A percentile compares a stretch with the other conserved stretches of the same genome.
Evolutionary conservation across 64 coral and sea anemone genomes (phyloP).

Genomic region (Porites australiensis): DNA sequence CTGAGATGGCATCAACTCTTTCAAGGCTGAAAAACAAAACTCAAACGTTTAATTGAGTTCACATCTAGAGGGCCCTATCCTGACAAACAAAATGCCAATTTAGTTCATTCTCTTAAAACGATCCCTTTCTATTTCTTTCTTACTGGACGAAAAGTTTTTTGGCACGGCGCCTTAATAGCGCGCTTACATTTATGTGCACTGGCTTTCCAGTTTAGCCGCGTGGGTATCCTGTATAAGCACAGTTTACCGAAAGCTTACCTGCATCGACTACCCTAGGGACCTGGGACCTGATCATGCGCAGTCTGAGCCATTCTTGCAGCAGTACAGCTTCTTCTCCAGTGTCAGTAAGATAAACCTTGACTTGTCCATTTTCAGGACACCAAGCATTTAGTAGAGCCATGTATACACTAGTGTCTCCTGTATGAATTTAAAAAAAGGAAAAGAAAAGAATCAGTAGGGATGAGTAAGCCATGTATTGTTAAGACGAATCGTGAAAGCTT

Average conservation of each 20-base stretch:
- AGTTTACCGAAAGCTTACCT: constrained; percentile 16
- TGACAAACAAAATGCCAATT: not conserved
- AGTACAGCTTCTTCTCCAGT: constrained; percentile 92
- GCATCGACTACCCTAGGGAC: constrained; percentile 70
- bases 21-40: constrained; percentile 64
- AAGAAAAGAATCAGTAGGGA: not conserved
- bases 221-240: not conserved
- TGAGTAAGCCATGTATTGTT: not conserved
- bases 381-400: constrained; percentile 71
- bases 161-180: too few relatives aligned
- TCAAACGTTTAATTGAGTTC: not conserved
- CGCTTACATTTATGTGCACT: too few relatives aligned
- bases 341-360: constrained; percentile 88
- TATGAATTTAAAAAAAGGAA: not conserved
- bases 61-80: not conserved
- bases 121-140: too few relatives aligned
- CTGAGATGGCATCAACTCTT: constrained; percentile 82
- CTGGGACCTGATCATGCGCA: constrained; percentile 91
- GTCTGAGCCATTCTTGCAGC: constrained; percentile 91
- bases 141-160: too few relatives aligned
- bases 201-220: too few relatives aligned
- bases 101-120: too few relatives aligned
- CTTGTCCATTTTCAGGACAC: constrained; percentile 87
- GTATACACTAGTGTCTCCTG: constrained; percentile 57
- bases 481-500: too few relatives aligned